A percentile compares a stretch with the other conserved stretches of the same genome.
These are phyloP conservation scores for Leguminivora glycinivorella DNA, from an alignment of 1,140 invertebrate genomes.

Conservation along the genomic window DNA sequence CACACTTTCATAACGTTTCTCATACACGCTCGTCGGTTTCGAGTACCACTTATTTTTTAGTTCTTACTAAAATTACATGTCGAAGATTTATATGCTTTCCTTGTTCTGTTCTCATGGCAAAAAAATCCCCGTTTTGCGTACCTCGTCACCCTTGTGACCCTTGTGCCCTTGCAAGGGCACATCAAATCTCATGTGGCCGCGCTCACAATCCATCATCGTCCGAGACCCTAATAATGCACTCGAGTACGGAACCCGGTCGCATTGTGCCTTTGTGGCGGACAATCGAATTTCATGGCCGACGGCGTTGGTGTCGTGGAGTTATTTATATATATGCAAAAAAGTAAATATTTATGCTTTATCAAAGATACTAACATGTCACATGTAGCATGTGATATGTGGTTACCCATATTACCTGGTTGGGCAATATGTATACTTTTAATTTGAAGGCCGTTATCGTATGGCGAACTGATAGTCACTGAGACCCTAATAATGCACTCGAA, in stretches of 20 bases:
- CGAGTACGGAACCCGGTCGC: conserved; percentile 45
- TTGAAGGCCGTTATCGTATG: no score
- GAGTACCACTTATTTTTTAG: no score
- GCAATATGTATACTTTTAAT: no score
- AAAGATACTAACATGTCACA: no score
- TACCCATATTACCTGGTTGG: no score
- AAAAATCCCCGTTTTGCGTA: conserved; percentile 39
- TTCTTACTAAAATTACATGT: neutral
- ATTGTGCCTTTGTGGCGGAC: conserved; percentile 13
- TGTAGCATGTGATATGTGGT: no score
- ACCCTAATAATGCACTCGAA: conserved; percentile 60
- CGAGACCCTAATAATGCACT: conserved; percentile 58
- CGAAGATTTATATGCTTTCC: no score
- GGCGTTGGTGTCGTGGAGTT: neutral
- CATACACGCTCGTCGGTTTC: no score
- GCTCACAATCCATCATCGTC: conserved; percentile 73
- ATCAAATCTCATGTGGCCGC: conserved; percentile 69
- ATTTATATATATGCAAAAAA: neutral
- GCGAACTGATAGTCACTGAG: no score
- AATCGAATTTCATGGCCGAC: conserved; percentile 21
- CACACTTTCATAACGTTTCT: no score
- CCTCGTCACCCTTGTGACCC: no score
- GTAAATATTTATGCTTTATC: neutral
- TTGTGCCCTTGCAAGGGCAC: no score
- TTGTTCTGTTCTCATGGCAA: neutral